A percentile compares a stretch with the other conserved stretches of the same genome.
phyloP scores from a whole-genome alignment of 1,140 invertebrate genomes.

The Caenorhabditis latens region DNA sequence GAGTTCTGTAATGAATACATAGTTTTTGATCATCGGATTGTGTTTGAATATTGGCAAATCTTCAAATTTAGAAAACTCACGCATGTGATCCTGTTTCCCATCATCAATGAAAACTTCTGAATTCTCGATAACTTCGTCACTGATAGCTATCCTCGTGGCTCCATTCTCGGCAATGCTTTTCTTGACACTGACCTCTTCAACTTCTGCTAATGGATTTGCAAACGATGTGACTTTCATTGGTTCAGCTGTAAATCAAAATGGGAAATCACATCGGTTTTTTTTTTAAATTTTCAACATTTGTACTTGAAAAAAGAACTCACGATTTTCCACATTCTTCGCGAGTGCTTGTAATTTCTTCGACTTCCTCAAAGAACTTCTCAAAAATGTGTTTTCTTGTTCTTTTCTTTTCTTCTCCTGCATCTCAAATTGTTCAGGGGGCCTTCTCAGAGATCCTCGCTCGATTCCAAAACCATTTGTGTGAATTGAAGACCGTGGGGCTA shows the following conservation, averaged over 20 bases:
- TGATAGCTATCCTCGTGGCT: slow-evolving; percentile 19
- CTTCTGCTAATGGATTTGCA: slow-evolving; percentile 23
- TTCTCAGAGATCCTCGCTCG: slow-evolving; percentile 7
- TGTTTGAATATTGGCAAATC: too few relatives aligned
- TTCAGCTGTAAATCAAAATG: not conserved
- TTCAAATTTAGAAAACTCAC: not conserved
- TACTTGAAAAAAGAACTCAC: not conserved
- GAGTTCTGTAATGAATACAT: slow-evolving; percentile 62
- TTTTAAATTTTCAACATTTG: not conserved
- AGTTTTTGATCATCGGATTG: not conserved
- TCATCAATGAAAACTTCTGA: slow-evolving; percentile 7
- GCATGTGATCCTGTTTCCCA: not conserved
- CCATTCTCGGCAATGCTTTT: slow-evolving; percentile 20
- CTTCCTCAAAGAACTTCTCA: slow-evolving; percentile 35
- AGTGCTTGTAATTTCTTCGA: slow-evolving; percentile 30
- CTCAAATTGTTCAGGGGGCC: slow-evolving; percentile 33
- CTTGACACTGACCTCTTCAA: not conserved
- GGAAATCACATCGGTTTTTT: not conserved
- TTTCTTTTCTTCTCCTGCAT: slow-evolving; percentile 50
- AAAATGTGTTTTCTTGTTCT: slow-evolving; percentile 42
- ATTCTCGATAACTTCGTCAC: not conserved
- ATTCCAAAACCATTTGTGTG: slow-evolving; percentile 38
- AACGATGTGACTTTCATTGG: slow-evolving; percentile 38
- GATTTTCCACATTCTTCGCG: not conserved
- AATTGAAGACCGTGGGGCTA: not conserved